Base-by-base conservation (phyloP, 1,140 invertebrate species). In the Geopemphigus sp. region DNA sequence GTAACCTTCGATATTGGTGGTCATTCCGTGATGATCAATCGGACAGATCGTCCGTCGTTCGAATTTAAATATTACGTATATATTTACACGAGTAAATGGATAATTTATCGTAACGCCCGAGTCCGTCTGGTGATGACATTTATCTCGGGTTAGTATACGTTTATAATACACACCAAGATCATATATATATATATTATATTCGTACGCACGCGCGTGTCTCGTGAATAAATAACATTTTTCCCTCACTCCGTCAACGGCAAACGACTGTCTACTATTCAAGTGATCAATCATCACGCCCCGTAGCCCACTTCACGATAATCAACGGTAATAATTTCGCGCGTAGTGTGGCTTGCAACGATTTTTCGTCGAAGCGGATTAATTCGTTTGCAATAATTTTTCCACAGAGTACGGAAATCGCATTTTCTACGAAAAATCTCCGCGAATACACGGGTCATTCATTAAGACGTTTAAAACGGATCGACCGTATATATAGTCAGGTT, bases 151-250 rank as follows among this genome's bases (percentile, higher is more conserved):
- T 39, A 10, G 12, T 47, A 17, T 19, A 10, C 10, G 24, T 32
- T 56, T 56, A 56, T 56, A 64, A 39, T n/a, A 53, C 53, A 39
- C 32, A 8, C 32, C 11, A 12, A 73, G 17, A 56, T 29, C 50
- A 73, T 56, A 50, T 56, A 57, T 73, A 32, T 5, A 57, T 73
- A n/a, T 5, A 26, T 54, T 56, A 22, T 32, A 73, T 72, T 29
- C n/a, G 26, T 56, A 19, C 17, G 53, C 12, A 26, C 53, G 70
- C 6, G 70, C 22, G 50, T 39, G 47, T 22, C n/a, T 73, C 50
- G 50, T 73, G 50, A 73, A 57, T 73, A 56, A 73, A 73, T 73
- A 73, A 73, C 1, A 26, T 70, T n/a, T 73, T 72, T 29, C 26
- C 54, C 54, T 32, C 26, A 26, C 10, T 22, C 22, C 19, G n/a